Percentiles rank a stretch among this genome's conserved stretches.
These are phyloP conservation scores for Mobula hypostoma DNA, from an alignment of 2,113 vertebrate genomes.

Conservation along the genomic window DNA sequence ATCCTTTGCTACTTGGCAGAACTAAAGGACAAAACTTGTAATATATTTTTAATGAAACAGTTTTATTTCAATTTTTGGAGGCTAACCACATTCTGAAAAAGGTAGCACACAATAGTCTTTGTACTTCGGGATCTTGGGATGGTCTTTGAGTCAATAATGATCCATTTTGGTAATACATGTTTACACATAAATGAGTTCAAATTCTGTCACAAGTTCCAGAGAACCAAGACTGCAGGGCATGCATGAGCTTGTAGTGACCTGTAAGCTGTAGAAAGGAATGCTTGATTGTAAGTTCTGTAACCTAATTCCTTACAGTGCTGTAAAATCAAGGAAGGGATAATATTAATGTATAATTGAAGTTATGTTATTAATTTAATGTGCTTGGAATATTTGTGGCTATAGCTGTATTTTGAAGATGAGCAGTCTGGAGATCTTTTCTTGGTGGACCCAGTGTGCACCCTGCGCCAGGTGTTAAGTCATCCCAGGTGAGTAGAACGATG, in stretches of 20 bases:
- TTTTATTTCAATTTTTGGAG: background rate
- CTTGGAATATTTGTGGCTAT: constrained; percentile 7
- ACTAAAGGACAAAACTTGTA: background rate
- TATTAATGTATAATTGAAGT: background rate
- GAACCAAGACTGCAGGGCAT: background rate
- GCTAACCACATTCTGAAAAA: background rate
- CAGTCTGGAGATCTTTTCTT: constrained; percentile 60
- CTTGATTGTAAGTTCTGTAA: background rate
- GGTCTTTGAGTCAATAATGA: background rate
- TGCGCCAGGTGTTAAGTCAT: constrained; percentile 70
- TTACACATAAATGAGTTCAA: background rate
- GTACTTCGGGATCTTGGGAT: background rate
- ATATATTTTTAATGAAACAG: background rate
- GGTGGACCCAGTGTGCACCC: constrained; percentile 56
- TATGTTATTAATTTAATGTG: background rate
- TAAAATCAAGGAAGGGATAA: background rate
- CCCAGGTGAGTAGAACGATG: constrained; percentile 60
- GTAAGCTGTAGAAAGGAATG: background rate
- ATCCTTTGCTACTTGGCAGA: background rate
- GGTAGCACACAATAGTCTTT: background rate
- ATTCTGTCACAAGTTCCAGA: background rate
- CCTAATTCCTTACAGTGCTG: background rate
- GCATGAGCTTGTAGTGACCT: background rate
- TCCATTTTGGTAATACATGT: background rate
- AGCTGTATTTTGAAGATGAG: constrained; percentile 86